Conservation (phyloP, 2,888 invertebrate species). For the Spilarctia lutea region DNA sequence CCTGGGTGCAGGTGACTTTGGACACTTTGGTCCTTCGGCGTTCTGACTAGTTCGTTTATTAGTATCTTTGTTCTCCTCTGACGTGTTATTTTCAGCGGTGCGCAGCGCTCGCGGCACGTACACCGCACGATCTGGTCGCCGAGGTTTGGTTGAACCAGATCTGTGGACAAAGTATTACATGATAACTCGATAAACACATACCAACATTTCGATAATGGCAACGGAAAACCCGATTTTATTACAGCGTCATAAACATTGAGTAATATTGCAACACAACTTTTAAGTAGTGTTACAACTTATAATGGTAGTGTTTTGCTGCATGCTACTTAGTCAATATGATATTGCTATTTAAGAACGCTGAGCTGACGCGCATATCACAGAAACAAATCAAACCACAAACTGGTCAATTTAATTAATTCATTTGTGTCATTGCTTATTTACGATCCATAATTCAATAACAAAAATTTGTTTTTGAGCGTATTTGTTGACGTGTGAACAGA, state of each 20-base stretch:
- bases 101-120: conserved; percentile 92
- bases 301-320: conserved; percentile 6
- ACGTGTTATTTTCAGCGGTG: conserved; percentile 59
- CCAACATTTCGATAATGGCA: conserved; percentile 8
- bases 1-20: conserved; percentile 73
- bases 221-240: conserved; percentile 5
- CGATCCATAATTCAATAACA: too few species aligned
- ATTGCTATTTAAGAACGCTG: not conserved
- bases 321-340: not conserved
- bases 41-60: conserved; percentile 60
- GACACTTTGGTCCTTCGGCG: conserved; percentile 66
- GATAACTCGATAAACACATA: conserved; percentile 26
- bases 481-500: too few species aligned
- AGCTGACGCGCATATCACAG: not conserved
- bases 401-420: not conserved
- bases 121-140: conserved; percentile 92
- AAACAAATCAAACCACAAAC: not conserved
- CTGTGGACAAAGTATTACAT: conserved; percentile 58
- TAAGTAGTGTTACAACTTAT: conserved; percentile 7
- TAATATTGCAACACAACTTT: conserved; percentile 21
- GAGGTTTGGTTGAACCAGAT: conserved; percentile 78
- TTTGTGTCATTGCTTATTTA: not conserved
- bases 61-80: conserved; percentile 61
- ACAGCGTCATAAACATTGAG: conserved; percentile 18
- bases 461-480: too few species aligned